phyloP scores from a whole-genome alignment of 2,888 invertebrate genomes.

The Epinotia demarniana region DNA sequence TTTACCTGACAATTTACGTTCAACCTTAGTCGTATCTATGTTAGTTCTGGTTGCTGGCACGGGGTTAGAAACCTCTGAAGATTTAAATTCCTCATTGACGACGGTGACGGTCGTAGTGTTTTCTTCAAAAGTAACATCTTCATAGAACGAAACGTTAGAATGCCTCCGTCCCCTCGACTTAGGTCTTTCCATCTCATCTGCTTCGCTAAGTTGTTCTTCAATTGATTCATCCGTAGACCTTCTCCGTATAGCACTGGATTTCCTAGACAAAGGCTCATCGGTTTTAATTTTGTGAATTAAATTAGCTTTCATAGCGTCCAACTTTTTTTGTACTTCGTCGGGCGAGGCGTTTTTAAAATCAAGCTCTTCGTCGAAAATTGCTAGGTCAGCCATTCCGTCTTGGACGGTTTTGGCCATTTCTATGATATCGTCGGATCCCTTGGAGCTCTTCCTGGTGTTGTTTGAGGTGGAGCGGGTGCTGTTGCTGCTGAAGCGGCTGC shows the following conservation, averaged over 20 bases:
- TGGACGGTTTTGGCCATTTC: conserved; percentile 83
- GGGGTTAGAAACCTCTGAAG: conserved; percentile 50
- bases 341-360: conserved; percentile 59
- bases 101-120: conserved; percentile 57
- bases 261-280: conserved; percentile 66
- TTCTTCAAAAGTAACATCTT: conserved; percentile 58
- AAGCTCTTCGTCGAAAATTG: conserved; percentile 69
- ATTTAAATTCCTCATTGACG: conserved; percentile 56
- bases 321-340: conserved; percentile 69
- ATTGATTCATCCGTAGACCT: conserved; percentile 71
- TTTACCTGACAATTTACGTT: conserved; percentile 64
- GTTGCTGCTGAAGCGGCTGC: conserved; percentile 66
- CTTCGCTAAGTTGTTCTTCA: conserved; percentile 66
- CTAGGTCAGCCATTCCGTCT: conserved; percentile 82
- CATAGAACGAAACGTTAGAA: conserved; percentile 71
- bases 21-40: conserved; percentile 60
- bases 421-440: conserved; percentile 73
- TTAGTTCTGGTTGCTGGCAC: conserved; percentile 53
- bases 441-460: conserved; percentile 67
- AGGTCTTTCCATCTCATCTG: conserved; percentile 63
- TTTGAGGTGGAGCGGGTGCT: conserved; percentile 68
- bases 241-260: conserved; percentile 65
- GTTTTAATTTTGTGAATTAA: conserved; percentile 74
- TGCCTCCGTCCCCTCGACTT: conserved; percentile 72
- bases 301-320: conserved; percentile 72